Evolutionary conservation across 64 coral and sea anemone species (phyloP).

Genomic region (Actinia tenebrosa): DNA sequence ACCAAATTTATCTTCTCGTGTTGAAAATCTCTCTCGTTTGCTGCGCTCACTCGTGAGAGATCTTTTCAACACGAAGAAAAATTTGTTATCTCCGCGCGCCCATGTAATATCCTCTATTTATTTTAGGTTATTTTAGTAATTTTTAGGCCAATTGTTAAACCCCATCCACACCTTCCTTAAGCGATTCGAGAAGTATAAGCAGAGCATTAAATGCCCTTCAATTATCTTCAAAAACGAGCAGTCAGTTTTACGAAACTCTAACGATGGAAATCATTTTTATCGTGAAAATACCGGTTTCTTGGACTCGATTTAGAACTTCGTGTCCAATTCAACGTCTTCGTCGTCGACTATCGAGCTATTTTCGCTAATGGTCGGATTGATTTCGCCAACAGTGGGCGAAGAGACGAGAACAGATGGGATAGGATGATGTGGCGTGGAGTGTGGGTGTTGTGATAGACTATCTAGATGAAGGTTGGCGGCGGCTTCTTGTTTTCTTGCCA

Average conservation of each 20-base stretch:
- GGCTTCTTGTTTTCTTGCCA: conserved; percentile 8
- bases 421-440: neutral
- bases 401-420: neutral
- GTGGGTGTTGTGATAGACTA: neutral
- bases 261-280: neutral
- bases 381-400: neutral
- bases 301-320: neutral
- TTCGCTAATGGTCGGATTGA: neutral
- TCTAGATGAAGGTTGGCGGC: neutral
- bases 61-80: too few species aligned
- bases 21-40: too few species aligned
- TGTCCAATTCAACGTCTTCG: neutral
- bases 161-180: too few species aligned
- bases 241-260: neutral
- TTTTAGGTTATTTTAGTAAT: too few species aligned
- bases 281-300: neutral
- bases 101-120: too few species aligned
- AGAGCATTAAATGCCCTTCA: neutral
- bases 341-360: neutral
- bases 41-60: too few species aligned
- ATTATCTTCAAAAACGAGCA: neutral
- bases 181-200: too few species aligned
- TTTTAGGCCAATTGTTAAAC: too few species aligned
- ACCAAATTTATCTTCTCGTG: too few species aligned
- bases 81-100: too few species aligned